Percentiles rank a stretch among this genome's conserved stretches.
phyloP scores from a whole-genome alignment of 2,888 invertebrate species.

The Orthosia incerta region DNA sequence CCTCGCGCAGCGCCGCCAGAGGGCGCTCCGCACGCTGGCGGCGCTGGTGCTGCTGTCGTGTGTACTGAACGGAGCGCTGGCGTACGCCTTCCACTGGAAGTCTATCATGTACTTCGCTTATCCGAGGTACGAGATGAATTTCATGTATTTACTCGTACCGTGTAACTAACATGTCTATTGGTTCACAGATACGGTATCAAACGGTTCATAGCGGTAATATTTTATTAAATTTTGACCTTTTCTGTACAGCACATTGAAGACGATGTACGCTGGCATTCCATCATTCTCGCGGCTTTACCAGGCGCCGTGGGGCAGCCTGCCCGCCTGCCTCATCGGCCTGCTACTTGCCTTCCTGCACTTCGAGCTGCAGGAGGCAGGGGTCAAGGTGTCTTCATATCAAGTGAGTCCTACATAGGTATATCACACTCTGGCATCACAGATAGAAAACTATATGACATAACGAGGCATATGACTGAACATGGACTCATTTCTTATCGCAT shows the following conservation, averaged over 20 bases:
- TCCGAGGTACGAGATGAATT: constrained; percentile 72
- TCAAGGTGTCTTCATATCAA: constrained; percentile 60
- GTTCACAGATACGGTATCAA: neutral
- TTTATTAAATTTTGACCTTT: neutral
- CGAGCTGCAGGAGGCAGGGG: constrained; percentile 66
- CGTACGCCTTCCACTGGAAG: constrained; percentile 75
- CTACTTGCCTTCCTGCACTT: constrained; percentile 70
- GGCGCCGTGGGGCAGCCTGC: constrained; percentile 75
- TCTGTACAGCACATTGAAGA: constrained; percentile 37
- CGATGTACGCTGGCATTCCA: constrained; percentile 68
- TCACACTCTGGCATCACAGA: no score
- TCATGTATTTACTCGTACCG: no score
- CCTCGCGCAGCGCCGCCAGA: constrained; percentile 66
- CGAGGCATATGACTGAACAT: no score
- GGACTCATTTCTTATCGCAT: no score
- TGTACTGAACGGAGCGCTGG: constrained; percentile 71
- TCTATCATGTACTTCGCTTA: constrained; percentile 73
- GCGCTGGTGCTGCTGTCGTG: constrained; percentile 65
- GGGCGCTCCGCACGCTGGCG: constrained; percentile 66
- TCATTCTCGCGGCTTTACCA: constrained; percentile 74
- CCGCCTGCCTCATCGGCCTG: constrained; percentile 71
- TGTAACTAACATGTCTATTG: neutral
- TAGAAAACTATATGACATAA: no score
- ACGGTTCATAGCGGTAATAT: no score
- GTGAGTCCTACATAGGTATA: constrained; percentile 53